These are phyloP conservation scores for Drosophila cardini DNA, from an alignment of 1,140 invertebrate genomes.

Conservation along the genomic window DNA sequence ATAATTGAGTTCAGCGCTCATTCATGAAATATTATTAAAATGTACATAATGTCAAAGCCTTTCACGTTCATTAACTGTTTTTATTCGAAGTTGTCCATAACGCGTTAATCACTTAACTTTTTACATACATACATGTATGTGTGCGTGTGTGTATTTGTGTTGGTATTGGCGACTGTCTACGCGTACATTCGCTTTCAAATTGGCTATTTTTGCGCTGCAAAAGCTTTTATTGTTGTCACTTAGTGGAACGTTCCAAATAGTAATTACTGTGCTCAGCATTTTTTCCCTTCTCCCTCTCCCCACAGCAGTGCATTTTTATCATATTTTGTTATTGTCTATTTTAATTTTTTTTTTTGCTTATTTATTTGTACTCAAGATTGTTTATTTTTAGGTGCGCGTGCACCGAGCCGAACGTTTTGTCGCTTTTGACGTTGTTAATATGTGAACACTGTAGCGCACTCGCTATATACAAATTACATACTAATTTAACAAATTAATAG, in stretches of 20 bases:
- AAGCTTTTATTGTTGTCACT: slow-evolving; percentile 55
- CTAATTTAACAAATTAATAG: not conserved
- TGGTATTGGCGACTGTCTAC: slow-evolving; percentile 5
- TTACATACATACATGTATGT: slow-evolving; percentile 4
- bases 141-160: slow-evolving; percentile 6
- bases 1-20: not conserved
- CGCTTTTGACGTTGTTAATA: not conserved
- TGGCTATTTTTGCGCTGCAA: slow-evolving; percentile 44
- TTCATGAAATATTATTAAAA: not conserved
- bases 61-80: slow-evolving; percentile 17
- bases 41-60: slow-evolving; percentile 21
- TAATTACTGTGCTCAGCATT: slow-evolving; percentile 39
- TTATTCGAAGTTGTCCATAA: not conserved
- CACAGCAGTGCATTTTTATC: slow-evolving; percentile 19
- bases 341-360: slow-evolving; percentile 42
- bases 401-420: slow-evolving; percentile 20
- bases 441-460: not conserved
- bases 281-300: slow-evolving; percentile 13
- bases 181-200: slow-evolving; percentile 64
- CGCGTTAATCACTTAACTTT: slow-evolving; percentile 20
- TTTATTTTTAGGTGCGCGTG: slow-evolving; percentile 33
- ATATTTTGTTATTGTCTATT: not conserved
- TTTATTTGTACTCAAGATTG: slow-evolving; percentile 59
- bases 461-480: not conserved
- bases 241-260: slow-evolving; percentile 44